A percentile compares a stretch with the other conserved stretches of the same genome.
Evolutionary conservation across 2,888 invertebrate genomes (phyloP).

Genomic region (Rhaphigaster nebulosa): DNA sequence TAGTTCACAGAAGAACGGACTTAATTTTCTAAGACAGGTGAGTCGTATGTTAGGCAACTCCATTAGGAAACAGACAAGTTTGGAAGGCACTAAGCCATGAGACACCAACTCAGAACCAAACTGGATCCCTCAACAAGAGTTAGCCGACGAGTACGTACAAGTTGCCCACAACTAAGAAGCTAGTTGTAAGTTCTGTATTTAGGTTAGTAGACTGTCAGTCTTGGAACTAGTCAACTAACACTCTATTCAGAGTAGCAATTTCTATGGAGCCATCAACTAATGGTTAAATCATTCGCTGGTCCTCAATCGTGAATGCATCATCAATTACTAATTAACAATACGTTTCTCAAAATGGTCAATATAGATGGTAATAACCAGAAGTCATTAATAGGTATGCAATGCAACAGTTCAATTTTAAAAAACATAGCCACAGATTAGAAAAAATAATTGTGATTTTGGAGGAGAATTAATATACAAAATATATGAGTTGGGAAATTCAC

Average conservation of each 20-base stretch:
- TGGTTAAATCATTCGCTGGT: not conserved
- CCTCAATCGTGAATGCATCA: not conserved
- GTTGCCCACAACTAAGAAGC: not conserved
- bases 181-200: not conserved
- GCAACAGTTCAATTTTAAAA: too few relatives aligned
- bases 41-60: not conserved
- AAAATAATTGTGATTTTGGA: too few relatives aligned
- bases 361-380: too few relatives aligned
- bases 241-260: not conserved
- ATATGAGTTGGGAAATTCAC: too few relatives aligned
- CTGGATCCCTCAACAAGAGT: slow-evolving; percentile 3
- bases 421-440: too few relatives aligned
- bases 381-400: too few relatives aligned
- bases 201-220: not conserved
- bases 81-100: not conserved
- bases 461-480: too few relatives aligned
- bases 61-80: slow-evolving; percentile 1
- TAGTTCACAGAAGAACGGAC: not conserved
- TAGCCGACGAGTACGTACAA: not conserved
- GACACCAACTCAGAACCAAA: not conserved
- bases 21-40: not conserved
- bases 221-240: not conserved
- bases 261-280: not conserved
- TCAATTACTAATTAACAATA: not conserved
- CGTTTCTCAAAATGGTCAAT: not conserved